A percentile compares a stretch with the other conserved stretches of the same genome.
phyloP scores from a whole-genome alignment of 2,797 vertebrate species.

The Pseudopleuronectes americanus region DNA sequence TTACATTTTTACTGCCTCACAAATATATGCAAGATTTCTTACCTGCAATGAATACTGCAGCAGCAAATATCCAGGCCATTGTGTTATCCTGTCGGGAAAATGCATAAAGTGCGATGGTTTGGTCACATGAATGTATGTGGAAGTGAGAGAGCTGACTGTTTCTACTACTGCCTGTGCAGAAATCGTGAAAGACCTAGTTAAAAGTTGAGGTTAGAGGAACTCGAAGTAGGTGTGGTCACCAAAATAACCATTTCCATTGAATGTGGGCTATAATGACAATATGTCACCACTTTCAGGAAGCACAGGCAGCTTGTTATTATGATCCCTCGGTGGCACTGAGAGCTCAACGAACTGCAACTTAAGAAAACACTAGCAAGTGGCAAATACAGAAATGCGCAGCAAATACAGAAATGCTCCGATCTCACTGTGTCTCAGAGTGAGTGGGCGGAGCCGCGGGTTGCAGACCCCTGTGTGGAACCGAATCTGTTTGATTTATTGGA shows the following conservation, averaged over 20 bases:
- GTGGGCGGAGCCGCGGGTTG: no score
- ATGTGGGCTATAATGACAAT: background rate
- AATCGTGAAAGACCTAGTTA: background rate
- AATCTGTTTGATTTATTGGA: no score
- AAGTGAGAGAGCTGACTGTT: background rate
- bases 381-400: no score
- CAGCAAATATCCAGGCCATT: slow-evolving; percentile 55
- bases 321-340: no score
- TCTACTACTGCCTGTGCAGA: background rate
- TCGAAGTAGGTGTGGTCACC: slow-evolving; percentile 48
- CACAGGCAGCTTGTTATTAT: background rate
- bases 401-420: no score
- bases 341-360: no score
- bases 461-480: no score
- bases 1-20: no score
- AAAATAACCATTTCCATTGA: fast-evolving
- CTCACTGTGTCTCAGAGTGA: no score
- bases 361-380: no score
- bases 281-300: background rate
- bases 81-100: slow-evolving; percentile 27
- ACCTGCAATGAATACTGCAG: slow-evolving; percentile 60
- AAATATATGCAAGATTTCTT: slow-evolving; percentile 24
- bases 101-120: background rate
- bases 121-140: background rate
- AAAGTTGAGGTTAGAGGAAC: slow-evolving; percentile 36